phyloP scores from a whole-genome alignment of 2,888 invertebrate species.

The Strigamia crassipes region DNA sequence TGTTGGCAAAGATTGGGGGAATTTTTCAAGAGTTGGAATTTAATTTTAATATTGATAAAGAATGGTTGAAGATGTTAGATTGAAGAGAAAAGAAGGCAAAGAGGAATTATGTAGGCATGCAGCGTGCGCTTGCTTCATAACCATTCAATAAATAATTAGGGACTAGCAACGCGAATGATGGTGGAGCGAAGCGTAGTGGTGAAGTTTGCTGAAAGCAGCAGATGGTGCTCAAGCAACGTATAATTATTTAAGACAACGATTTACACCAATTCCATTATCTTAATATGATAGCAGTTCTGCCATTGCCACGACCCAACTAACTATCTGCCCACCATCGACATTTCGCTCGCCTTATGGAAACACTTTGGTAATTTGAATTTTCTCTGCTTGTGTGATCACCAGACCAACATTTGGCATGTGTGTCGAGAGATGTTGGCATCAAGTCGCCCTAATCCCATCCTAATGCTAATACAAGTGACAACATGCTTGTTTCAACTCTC shows the following conservation, averaged over 20 bases:
- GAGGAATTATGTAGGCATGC: constrained; percentile 1
- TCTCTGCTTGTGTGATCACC: neutral
- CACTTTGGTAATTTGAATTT: constrained; percentile 18
- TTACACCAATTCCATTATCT: constrained; percentile 21
- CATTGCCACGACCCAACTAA: constrained; percentile 6
- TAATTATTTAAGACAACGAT: constrained; percentile 21
- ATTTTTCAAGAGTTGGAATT: neutral
- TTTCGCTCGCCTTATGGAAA: constrained; percentile 16
- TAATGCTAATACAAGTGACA: constrained; percentile 6
- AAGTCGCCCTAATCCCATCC: neutral
- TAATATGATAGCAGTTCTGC: constrained; percentile 13
- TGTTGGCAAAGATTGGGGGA: neutral
- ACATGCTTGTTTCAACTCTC: neutral
- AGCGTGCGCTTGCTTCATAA: neutral
- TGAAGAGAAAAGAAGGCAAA: neutral
- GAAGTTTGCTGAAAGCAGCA: constrained; percentile 11
- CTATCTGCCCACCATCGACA: constrained; percentile 6
- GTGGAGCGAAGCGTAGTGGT: neutral
- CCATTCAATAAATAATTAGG: constrained; percentile 20
- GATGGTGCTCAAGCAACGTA: constrained; percentile 15
- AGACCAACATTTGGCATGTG: constrained; percentile 3
- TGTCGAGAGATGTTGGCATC: constrained; percentile 16
- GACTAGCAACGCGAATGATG: constrained; percentile 1
- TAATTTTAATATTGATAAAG: neutral
- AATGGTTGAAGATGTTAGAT: constrained; percentile 8